Evolutionary conservation across 1,140 invertebrate species (phyloP).

Genomic region (Danaus plexippus): DNA sequence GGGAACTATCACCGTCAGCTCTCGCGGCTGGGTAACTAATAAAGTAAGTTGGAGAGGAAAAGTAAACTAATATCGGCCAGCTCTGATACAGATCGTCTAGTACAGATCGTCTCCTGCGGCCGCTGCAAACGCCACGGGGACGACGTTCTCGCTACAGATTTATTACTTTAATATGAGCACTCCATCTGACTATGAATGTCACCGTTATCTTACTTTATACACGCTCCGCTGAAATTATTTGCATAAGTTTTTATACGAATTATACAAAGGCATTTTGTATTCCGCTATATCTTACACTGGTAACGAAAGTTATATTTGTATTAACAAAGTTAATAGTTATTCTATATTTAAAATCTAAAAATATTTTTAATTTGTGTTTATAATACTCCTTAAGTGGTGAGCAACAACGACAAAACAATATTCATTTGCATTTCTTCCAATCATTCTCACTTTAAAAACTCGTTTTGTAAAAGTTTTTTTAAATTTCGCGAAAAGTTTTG

Average conservation of each 20-base stretch:
- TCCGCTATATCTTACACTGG: not conserved
- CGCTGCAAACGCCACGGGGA: conserved; percentile 27
- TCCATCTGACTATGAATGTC: conserved; percentile 52
- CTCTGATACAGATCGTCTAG: conserved; percentile 35
- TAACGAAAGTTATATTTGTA: too few species aligned
- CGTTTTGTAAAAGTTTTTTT: conserved; percentile 62
- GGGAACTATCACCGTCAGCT: conserved; percentile 60
- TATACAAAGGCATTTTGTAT: conserved; percentile 7
- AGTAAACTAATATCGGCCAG: conserved; percentile 70
- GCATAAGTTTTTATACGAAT: conserved; percentile 22
- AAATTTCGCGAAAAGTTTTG: conserved; percentile 64
- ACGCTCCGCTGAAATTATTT: conserved; percentile 37
- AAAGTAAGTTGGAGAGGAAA: conserved; percentile 69
- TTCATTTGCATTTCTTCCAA: conserved; percentile 58
- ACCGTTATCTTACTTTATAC: conserved; percentile 36
- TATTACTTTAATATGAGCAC: conserved; percentile 66
- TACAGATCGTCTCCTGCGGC: conserved; percentile 35
- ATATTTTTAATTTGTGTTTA: not conserved
- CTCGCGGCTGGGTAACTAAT: conserved; percentile 63
- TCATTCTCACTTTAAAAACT: conserved; percentile 65
- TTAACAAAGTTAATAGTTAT: too few species aligned
- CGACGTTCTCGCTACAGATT: conserved; percentile 58
- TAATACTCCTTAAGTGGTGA: conserved; percentile 14
- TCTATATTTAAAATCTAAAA: too few species aligned
- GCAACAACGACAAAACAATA: conserved; percentile 51